Base-by-base conservation (phyloP, 2,888 invertebrate genomes). In the Microchrysa polita region DNA sequence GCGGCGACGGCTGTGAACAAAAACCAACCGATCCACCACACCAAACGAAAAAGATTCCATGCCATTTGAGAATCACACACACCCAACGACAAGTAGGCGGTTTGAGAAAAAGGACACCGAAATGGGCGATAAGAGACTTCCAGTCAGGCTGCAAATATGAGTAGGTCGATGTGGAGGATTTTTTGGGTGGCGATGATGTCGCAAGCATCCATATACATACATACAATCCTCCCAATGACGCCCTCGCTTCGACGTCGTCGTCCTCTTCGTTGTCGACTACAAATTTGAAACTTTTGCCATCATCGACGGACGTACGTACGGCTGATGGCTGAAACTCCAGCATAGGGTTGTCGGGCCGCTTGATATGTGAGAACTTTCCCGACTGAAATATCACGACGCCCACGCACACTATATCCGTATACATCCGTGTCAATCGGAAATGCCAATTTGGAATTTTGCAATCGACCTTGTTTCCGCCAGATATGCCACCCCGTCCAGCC, bases 81-180 rank as follows among this genome's bases (percentile, higher is more conserved):
- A 52, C 18, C 40, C 65, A 20, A 4, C 16, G 65, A 65, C 57
- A 40, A 53, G 55, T 18, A 18, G 65, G 18, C 48, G 52, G 27
- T 67, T 67, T n/a, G n/a, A 20, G 67, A 20, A 69, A 69, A 69
- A 69, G 57, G 69, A 69, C 69, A 69, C 69, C 69, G 20, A 55
- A 67, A 34, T 55, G 34, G 18, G 53, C 52, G 57, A 55, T 34
- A 34, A 65, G 65, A 40, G 65, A 65, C 16, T 61, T 40, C 27
- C 61, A 61, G 61, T n/a, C 40, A 40, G 40, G 61, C 65, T 65
- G 10, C 65, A 65, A 65, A 65, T 48, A 48, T 48, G 48, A 65
- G 65, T 65, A 48, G 65, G 65, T 44, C 22, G 20, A 5, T 34
- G 27, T 34, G 27, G 27, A 2, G 27, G 27, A n/a, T n/a, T n/a